phyloP scores from a whole-genome alignment of 2,888 invertebrate genomes.

The Caenorhabditis sp. region DNA sequence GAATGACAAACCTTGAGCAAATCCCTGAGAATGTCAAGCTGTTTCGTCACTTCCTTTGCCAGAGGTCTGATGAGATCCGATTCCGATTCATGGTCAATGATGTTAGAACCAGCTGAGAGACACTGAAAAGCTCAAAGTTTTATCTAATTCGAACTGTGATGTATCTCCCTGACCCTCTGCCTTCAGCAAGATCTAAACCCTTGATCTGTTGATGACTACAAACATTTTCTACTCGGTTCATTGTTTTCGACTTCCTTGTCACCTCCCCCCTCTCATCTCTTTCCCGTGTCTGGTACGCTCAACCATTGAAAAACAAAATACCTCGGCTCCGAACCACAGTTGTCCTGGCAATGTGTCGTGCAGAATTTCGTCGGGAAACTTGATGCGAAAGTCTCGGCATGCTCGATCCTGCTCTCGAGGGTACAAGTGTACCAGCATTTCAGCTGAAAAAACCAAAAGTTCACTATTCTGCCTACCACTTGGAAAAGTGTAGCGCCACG shows the following conservation, averaged over 20 bases:
- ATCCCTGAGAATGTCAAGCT: conserved; percentile 93
- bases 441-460: conserved; percentile 76
- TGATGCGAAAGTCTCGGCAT: conserved; percentile 93
- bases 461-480: neutral
- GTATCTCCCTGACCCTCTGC: neutral
- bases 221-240: conserved; percentile 10
- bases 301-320: conserved; percentile 82
- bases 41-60: conserved; percentile 96
- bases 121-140: conserved; percentile 87
- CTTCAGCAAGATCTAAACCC: neutral
- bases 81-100: conserved; percentile 96
- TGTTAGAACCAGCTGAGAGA: conserved; percentile 97
- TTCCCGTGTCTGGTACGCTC: conserved; percentile 25
- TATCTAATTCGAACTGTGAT: neutral
- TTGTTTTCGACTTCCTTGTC: conserved; percentile 24
- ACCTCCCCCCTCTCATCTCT: conserved; percentile 7
- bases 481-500: conserved; percentile 15
- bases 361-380: conserved; percentile 98
- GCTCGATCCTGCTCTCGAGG: conserved; percentile 82
- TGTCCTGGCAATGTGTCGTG: conserved; percentile 98
- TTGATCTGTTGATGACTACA: neutral
- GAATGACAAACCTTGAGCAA: conserved; percentile 88
- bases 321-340: conserved; percentile 99
- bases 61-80: conserved; percentile 96
- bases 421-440: conserved; percentile 82